Evolutionary conservation across 2,888 invertebrate genomes (phyloP).

Genomic region (Anoplius nigerrimus): DNA sequence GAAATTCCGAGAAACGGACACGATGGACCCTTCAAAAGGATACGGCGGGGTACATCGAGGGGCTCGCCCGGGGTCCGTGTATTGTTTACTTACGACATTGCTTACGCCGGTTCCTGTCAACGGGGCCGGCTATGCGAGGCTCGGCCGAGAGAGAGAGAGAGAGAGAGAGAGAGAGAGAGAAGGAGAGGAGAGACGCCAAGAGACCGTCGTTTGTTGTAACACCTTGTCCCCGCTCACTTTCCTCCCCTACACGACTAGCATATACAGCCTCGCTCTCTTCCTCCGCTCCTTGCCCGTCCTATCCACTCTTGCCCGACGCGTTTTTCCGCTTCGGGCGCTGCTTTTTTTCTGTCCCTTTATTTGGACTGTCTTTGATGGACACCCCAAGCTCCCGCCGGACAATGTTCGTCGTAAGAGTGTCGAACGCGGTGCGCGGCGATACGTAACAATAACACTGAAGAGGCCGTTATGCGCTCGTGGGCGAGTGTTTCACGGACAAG

Average conservation of each 20-base stretch:
- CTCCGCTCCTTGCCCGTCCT: background rate
- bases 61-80: conserved; percentile 10
- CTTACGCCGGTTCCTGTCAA: conserved; percentile 48
- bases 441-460: background rate
- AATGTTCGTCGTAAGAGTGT: conserved; percentile 17
- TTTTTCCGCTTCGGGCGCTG: conserved; percentile 21
- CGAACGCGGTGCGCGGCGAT: background rate
- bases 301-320: conserved; percentile 1
- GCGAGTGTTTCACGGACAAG: too few species aligned
- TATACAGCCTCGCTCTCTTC: background rate
- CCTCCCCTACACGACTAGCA: too few species aligned
- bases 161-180: conserved; percentile 14
- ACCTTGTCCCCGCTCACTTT: conserved; percentile 33
- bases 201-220: conserved; percentile 21
- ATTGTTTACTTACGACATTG: conserved; percentile 44
- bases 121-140: conserved; percentile 9
- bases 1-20: conserved; percentile 59
- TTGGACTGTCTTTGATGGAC: conserved; percentile 38
- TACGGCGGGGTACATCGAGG: conserved; percentile 23
- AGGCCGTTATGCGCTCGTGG: too few species aligned
- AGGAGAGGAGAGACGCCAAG: conserved; percentile 9
- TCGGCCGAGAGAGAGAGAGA: conserved; percentile 16
- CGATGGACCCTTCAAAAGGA: conserved; percentile 39
- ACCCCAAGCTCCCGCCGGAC: conserved; percentile 25
- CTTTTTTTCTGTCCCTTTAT: conserved; percentile 41